Conservation (phyloP, 2,797 vertebrate species). For the Phaenicophaeus curvirostris region DNA sequence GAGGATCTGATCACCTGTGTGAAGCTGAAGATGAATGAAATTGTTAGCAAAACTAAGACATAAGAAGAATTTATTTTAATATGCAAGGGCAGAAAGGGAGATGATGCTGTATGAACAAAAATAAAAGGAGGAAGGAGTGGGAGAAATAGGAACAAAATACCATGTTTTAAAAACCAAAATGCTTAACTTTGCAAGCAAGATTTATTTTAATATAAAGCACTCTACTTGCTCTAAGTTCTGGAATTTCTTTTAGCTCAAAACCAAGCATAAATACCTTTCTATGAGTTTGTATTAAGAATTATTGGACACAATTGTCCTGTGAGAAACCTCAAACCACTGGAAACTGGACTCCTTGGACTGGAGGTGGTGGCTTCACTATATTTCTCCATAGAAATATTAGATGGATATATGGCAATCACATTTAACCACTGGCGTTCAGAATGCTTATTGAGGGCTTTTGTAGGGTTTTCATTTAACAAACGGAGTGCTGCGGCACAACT, state of each 20-base stretch:
- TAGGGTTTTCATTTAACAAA: neutral
- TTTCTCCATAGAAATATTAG: neutral
- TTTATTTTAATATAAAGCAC: neutral
- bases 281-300: neutral
- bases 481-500: neutral
- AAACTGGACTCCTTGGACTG: neutral
- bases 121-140: neutral
- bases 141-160: neutral
- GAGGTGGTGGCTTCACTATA: neutral
- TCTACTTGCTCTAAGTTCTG: neutral
- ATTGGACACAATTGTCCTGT: neutral
- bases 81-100: neutral
- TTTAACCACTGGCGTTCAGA: neutral
- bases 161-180: neutral
- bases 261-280: neutral
- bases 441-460: neutral
- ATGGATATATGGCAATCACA: neutral
- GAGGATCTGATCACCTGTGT: neutral
- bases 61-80: neutral
- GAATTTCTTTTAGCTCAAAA: neutral
- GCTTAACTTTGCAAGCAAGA: neutral
- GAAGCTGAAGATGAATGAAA: neutral
- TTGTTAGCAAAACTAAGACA: neutral
- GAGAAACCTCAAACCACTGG: neutral
- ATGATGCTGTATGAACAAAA: neutral